Base-by-base conservation (phyloP, 2,888 invertebrate species). In the Patella depressa region DNA sequence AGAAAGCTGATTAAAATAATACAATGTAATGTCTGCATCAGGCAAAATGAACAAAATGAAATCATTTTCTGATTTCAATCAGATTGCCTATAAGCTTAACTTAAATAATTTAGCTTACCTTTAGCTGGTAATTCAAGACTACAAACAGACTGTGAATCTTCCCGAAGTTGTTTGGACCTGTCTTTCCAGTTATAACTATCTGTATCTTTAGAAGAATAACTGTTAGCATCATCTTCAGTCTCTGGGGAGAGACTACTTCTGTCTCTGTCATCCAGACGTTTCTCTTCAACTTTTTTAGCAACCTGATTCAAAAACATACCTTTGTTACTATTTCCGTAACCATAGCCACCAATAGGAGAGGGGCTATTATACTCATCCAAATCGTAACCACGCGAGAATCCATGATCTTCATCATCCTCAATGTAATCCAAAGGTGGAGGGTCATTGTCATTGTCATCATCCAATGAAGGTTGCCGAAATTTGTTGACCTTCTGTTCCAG, bases 101-200 rank as follows among this genome's bases (percentile, higher is more conserved):
- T n/a, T n/a, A 65, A 9, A 19, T 9, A 65, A 65, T 65, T 71
- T 9, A 14, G 15, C 53, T 72, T 45, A 45, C 45, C 70, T n/a
- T 73, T 57, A 14, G 72, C 72, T 7, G 86, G 84, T 17, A 90
- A 82, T 34, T 91, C 90, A 9, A 91, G 85, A 83, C 90, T 91
- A 53, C 88, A 85, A 9, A 89, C 82, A n/a, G 90, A 90, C 74
- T 89, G 89, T 14, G 87, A 82, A 78, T 91, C 91, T 57, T 89
- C 88, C 15, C 78, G 74, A 3, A 78, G 34, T 15, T 54, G 78
- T 71, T 82, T 82, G 2, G 34, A 34, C 53, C 69, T 74, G 55
- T 73, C 75, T 59, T 75, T 73, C 79, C 81, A 80, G 17, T 73
- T 78, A 53, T 74, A 72, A 53, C 76, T 78, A 65, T 80, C 80